Evolutionary conservation across 2,113 vertebrate genomes (phyloP), one percentile per base, ranked within the genome.

Genomic region (Baryphthengus martii): DNA sequence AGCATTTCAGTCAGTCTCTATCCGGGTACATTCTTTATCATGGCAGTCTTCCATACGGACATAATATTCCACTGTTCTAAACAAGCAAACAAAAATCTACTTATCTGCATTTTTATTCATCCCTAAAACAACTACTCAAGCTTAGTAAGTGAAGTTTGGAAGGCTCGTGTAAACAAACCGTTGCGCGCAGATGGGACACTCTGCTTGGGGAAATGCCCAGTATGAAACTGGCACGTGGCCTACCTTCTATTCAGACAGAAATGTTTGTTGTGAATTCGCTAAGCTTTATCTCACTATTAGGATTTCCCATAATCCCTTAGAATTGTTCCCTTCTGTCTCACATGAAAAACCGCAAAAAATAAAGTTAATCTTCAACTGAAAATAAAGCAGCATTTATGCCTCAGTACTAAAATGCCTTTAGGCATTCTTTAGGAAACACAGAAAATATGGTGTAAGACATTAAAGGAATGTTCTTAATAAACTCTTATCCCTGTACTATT

Each of bases 311-410:
- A 94, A 96, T 93, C 89, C 90, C n/a, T 68, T 4, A 11, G 53
- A 96, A 86, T 82, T 96, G 83, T 92, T 93, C 83, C 65, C 66
- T 78, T 72, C 83, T 89, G 66, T 65, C 83, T 92, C 83, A 85
- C 45, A 68, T 49, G 72, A 71, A 93, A 85, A 85, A 39, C 5
- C 21, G 88, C 19, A 17, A 80, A 95, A 95, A 96, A 80, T 52
- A 81, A 88, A 96, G 79, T 74, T 95, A 92, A 96, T 89, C 93
- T 93, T 75, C 90, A 87, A 63, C 40, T 78, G 92, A 93, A 96
- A 94, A 86, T 78, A 90, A 88, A 92, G 49, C 72, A 94, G 56
- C 25, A 68, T 90, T 93, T 84, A 93, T 59, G 53, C 49, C 79
- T 80, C 55, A 42, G n/a, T 39, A 92, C 37, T 73, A 78, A 81